Conservation (phyloP, 1,140 invertebrate genomes). For the Drepana arcuata region DNA sequence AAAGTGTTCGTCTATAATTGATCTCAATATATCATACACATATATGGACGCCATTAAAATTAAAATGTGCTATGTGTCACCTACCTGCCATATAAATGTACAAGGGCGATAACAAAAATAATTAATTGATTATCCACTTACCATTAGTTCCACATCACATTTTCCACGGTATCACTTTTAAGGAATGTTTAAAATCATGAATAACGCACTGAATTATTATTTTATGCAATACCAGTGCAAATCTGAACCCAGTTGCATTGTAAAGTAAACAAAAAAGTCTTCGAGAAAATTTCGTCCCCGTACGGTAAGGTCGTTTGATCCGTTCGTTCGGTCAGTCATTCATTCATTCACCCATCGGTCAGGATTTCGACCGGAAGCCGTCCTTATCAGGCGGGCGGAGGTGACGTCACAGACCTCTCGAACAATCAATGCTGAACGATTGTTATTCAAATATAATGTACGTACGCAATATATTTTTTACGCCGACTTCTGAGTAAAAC, state of each 20-base stretch:
- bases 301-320: constrained; percentile 27
- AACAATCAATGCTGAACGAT: constrained; percentile 57
- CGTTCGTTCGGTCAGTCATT: constrained; percentile 42
- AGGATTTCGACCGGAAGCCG: constrained; percentile 56
- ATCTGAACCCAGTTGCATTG: neutral
- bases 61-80: too few species aligned
- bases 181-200: too few species aligned
- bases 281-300: constrained; percentile 3
- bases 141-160: too few species aligned
- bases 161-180: too few species aligned
- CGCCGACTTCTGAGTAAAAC: constrained; percentile 30
- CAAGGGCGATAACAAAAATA: too few species aligned
- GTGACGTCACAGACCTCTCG: constrained; percentile 46
- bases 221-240: neutral
- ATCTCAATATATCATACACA: too few species aligned
- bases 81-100: too few species aligned
- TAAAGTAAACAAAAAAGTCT: neutral
- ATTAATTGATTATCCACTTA: too few species aligned
- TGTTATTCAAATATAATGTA: constrained; percentile 53
- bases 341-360: constrained; percentile 26
- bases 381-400: constrained; percentile 56
- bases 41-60: too few species aligned
- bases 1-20: too few species aligned
- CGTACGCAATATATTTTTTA: constrained; percentile 27
- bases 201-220: neutral